phyloP scores from a whole-genome alignment of 37 sponge, comb jelly and placozoan species.

The Corticium candelabrum region DNA sequence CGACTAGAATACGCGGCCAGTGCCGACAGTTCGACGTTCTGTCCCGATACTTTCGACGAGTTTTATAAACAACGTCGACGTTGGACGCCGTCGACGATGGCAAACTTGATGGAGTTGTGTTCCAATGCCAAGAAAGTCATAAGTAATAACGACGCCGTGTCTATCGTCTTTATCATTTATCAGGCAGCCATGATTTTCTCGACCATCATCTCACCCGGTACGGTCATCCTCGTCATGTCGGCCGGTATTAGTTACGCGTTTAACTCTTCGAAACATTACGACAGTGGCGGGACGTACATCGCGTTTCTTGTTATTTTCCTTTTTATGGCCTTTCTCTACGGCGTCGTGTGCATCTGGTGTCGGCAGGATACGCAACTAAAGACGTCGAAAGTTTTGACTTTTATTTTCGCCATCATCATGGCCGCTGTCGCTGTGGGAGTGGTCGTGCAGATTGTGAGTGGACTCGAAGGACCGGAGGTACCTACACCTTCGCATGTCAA shows the following conservation, averaged over 20 bases:
- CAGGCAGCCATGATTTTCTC: constrained; percentile 62
- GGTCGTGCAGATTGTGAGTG: not conserved
- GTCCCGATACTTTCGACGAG: constrained; percentile 68
- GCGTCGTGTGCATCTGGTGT: constrained; percentile 22
- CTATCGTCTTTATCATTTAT: constrained; percentile 58
- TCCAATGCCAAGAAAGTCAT: constrained; percentile 31
- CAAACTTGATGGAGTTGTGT: constrained; percentile 53
- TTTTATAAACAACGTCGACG: constrained; percentile 81
- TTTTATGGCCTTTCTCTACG: not conserved
- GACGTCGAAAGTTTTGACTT: constrained; percentile 45
- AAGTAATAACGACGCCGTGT: constrained; percentile 44
- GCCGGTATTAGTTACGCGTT: constrained; percentile 44
- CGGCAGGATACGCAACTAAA: constrained; percentile 38
- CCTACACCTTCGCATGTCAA: not conserved
- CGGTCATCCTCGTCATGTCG: constrained; percentile 60
- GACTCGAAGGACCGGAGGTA: not conserved
- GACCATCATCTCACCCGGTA: constrained; percentile 62
- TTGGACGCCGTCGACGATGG: constrained; percentile 83
- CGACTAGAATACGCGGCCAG: constrained; percentile 73
- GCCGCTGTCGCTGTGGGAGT: constrained; percentile 42
- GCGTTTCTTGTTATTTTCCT: not conserved
- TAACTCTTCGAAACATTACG: not conserved
- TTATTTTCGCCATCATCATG: constrained; percentile 61
- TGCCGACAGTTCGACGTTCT: constrained; percentile 62
- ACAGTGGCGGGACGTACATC: not conserved